Percentiles rank a stretch among this genome's conserved stretches.
Evolutionary conservation across 2,888 invertebrate species (phyloP).

Genomic region (Zelleria hepariella): DNA sequence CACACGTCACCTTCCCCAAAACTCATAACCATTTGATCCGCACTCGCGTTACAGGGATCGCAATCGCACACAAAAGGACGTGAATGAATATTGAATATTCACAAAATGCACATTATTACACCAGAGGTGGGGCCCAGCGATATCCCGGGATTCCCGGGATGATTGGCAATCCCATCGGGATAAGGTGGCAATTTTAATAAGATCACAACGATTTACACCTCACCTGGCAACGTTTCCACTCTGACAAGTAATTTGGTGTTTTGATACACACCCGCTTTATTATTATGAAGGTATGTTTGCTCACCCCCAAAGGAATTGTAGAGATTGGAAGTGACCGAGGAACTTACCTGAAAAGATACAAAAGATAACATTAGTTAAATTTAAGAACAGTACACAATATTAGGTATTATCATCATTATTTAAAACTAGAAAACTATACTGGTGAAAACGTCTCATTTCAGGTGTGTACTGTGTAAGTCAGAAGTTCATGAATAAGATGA

Average conservation of each 20-base stretch:
- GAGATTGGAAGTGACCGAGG: background rate
- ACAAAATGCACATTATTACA: constrained; percentile 27
- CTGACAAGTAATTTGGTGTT: constrained; percentile 1
- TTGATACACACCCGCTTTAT: no score
- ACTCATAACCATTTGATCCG: background rate
- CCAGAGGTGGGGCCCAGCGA: constrained; percentile 13
- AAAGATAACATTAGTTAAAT: background rate
- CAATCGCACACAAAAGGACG: background rate
- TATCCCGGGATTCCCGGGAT: constrained; percentile 38
- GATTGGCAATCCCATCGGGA: constrained; percentile 50
- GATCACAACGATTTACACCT: constrained; percentile 29
- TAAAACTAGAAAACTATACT: no score
- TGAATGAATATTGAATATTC: constrained; percentile 15
- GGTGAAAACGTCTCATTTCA: no score
- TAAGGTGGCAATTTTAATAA: constrained; percentile 40
- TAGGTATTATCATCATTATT: no score
- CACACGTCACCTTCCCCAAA: background rate
- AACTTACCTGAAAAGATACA: background rate
- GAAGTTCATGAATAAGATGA: no score
- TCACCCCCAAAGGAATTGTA: background rate
- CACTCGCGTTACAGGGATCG: background rate
- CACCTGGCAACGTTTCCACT: constrained; percentile 10
- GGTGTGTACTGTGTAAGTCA: no score
- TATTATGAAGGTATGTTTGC: background rate
- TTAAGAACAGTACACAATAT: no score